Base-by-base conservation (phyloP, 2,797 vertebrate genomes). In the Ciconia nigra region DNA sequence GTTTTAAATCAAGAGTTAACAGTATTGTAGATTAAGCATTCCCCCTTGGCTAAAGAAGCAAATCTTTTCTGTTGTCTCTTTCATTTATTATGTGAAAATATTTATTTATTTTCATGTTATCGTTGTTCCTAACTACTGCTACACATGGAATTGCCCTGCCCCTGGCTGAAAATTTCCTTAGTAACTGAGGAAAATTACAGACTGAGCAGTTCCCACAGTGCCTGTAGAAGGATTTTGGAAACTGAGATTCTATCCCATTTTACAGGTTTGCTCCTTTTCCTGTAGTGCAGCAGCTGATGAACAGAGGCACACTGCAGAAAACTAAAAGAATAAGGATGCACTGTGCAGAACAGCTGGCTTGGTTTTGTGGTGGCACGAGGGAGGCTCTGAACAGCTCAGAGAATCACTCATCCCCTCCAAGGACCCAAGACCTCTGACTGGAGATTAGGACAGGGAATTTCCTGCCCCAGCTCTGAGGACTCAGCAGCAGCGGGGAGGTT, bases 381-480 rank as follows among this genome's bases (percentile, higher is more conserved):
- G 28, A 87, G 33, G 47, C 55, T 66, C 47, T 72, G 35, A 78
- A 52, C 62, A 89, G 54, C 62, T 63, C 3, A 0, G 55, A 90
- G 81, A 47, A 28, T 78, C 79, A 62, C 37, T 87, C 52, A 55
- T 61, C 24, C 46, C 19, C 42, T 73, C 47, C 21, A 42, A 86
- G 72, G 72, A 83, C 26, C 28, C n/a, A 21, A 78, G 41, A 90
- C 52, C 20, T 37, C 59, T 77, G 72, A 81, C 46, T 95, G 57
- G 33, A 83, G 80, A 83, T 86, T 73, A 93, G 94, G 31, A 83
- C 5, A 35, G 57, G 85, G 85, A 65, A 94, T 78, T 96, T 90
- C 65, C 41, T 89, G 57, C n/a, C 52, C 72, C 69, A 77, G 76
- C 42, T 78, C 47, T 35, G 37, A 83, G 65, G 12, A 58, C 83